These are phyloP conservation scores for Gallinago nigripennis DNA, from an alignment of 2,797 vertebrate genomes.

Conservation along the genomic window DNA sequence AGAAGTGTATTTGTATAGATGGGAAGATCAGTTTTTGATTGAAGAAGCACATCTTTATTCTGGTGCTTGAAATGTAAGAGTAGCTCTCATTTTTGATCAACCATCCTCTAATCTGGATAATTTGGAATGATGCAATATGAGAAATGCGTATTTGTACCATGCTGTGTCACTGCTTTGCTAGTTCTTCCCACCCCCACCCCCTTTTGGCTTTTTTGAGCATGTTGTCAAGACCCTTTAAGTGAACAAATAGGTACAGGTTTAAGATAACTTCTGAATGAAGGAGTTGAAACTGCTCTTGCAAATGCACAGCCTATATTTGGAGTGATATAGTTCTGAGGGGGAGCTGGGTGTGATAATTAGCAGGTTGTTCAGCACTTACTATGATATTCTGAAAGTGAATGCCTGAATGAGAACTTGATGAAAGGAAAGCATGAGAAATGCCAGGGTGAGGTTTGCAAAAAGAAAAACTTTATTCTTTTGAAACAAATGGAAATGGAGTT, in stretches of 20 bases:
- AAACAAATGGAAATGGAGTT: not conserved
- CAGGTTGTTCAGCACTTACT: not conserved
- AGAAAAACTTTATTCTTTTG: not conserved
- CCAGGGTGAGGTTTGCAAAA: not conserved
- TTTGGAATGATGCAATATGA: not conserved
- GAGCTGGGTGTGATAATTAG: not conserved
- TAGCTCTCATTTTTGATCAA: not conserved
- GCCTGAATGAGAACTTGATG: not conserved
- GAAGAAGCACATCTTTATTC: not conserved
- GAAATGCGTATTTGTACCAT: not conserved
- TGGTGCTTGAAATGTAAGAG: not conserved
- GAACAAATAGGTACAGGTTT: not conserved
- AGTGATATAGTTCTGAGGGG: not conserved
- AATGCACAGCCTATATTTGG: not conserved
- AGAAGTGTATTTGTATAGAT: not conserved
- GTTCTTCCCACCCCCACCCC: too few relatives aligned
- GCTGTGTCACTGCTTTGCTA: accelerated
- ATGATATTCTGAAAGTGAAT: not conserved
- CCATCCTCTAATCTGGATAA: accelerated
- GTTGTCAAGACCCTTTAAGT: not conserved
- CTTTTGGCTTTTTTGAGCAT: not conserved
- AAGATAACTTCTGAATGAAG: not conserved
- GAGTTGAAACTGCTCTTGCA: not conserved
- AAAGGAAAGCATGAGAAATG: not conserved
- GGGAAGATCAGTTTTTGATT: not conserved